These are phyloP conservation scores for Plumapathes pennacea DNA, from an alignment of 92 coral and sea anemone species.

Conservation along the genomic window DNA sequence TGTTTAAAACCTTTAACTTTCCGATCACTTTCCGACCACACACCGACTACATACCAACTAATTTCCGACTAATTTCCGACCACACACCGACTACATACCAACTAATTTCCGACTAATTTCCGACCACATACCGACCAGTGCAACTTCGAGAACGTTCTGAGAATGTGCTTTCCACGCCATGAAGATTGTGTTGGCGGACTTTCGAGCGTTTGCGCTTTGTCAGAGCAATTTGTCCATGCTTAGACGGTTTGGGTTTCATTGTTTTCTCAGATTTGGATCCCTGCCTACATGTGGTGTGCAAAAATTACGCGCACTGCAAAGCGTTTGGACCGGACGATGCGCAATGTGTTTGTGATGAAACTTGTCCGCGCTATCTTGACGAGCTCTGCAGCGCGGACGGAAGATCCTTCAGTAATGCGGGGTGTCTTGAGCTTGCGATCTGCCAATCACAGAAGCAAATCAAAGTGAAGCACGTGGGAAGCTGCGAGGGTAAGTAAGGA, in stretches of 20 bases:
- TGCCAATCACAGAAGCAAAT: conserved; percentile 35
- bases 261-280: conserved; percentile 67
- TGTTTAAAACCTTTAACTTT: too few species aligned
- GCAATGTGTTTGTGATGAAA: conserved; percentile 58
- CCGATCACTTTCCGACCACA: too few species aligned
- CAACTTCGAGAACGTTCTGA: too few species aligned
- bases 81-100: too few species aligned
- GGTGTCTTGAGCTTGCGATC: conserved; percentile 15
- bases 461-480: conserved; percentile 34
- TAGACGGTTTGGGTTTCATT: background rate
- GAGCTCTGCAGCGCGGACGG: conserved; percentile 41
- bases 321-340: conserved; percentile 53
- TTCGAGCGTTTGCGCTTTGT: too few species aligned
- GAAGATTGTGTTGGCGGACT: too few species aligned
- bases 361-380: conserved; percentile 49
- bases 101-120: too few species aligned
- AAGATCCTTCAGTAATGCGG: conserved; percentile 50
- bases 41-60: too few species aligned
- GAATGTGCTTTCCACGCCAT: too few species aligned
- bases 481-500: conserved; percentile 18
- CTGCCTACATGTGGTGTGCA: conserved; percentile 49
- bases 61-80: too few species aligned
- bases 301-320: conserved; percentile 46
- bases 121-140: too few species aligned
- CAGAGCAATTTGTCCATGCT: too few species aligned